Percentiles rank a stretch among this genome's conserved stretches.
Conservation (phyloP, 2,888 invertebrate species). For the Endomychus coccineus region DNA sequence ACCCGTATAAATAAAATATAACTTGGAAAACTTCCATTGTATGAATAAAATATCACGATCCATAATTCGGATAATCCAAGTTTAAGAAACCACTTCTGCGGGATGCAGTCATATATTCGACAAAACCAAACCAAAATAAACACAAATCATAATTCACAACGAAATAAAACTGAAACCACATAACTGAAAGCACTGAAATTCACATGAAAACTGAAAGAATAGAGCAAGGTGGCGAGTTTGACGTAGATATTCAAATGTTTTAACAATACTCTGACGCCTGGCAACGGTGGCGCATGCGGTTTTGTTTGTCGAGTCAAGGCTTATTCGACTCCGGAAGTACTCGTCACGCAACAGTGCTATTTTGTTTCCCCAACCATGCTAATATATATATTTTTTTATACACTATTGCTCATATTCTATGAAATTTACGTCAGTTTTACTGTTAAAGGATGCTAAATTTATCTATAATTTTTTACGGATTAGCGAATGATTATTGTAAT, state of each 20-base stretch:
- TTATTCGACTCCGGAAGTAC: constrained; percentile 39
- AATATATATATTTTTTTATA: constrained; percentile 31
- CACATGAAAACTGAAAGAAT: constrained; percentile 42
- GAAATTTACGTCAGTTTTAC: constrained; percentile 12
- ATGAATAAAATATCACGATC: too few relatives aligned
- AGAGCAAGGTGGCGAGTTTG: constrained; percentile 37
- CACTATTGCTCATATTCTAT: constrained; percentile 21
- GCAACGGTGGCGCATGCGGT: constrained; percentile 40
- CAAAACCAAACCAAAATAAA: constrained; percentile 11
- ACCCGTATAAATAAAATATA: too few relatives aligned
- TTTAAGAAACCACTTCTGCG: too few relatives aligned
- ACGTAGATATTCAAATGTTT: constrained; percentile 43
- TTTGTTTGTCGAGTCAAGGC: constrained; percentile 35
- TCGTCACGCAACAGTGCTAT: constrained; percentile 42
- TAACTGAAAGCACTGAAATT: constrained; percentile 42
- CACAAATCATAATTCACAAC: constrained; percentile 12
- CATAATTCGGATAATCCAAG: too few relatives aligned
- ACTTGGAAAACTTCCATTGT: too few relatives aligned
- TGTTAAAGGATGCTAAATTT: too few relatives aligned
- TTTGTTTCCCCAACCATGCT: constrained; percentile 40
- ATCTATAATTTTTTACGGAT: too few relatives aligned
- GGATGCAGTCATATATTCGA: too few relatives aligned
- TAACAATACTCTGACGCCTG: constrained; percentile 41
- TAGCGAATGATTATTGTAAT: too few relatives aligned
- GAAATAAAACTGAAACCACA: constrained; percentile 21